These are phyloP conservation scores for Coracias cyanogaster DNA, from an alignment of 2,797 vertebrate genomes.

Conservation along the genomic window DNA sequence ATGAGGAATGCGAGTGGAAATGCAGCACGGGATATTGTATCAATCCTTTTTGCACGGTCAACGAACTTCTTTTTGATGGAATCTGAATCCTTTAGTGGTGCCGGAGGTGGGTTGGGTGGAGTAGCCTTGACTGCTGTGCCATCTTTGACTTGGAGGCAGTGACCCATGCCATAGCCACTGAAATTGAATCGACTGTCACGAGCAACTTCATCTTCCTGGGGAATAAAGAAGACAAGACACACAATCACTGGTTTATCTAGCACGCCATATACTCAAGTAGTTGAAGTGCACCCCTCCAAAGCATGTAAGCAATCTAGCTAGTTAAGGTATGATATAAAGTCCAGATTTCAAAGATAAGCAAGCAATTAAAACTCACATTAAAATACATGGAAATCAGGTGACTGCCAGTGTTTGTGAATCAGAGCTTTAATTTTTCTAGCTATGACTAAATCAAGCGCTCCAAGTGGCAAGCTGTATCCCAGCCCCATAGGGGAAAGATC, in stretches of 20 bases:
- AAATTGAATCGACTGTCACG: conserved; percentile 95
- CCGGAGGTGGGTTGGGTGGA: conserved; percentile 79
- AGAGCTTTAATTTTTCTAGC: neutral
- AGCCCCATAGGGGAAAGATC: neutral
- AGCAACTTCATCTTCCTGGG: conserved; percentile 89
- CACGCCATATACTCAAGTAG: neutral
- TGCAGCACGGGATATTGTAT: conserved; percentile 95
- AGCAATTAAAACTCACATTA: neutral
- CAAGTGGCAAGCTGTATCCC: neutral
- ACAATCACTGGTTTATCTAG: neutral
- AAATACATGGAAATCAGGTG: neutral
- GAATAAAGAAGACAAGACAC: conserved; percentile 51
- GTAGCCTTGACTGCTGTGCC: conserved; percentile 86
- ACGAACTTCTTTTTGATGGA: conserved; percentile 95
- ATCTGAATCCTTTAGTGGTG: conserved; percentile 88
- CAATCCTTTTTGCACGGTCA: conserved; percentile 97
- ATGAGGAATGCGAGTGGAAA: conserved; percentile 98
- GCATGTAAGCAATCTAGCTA: neutral
- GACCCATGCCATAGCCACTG: conserved; percentile 91
- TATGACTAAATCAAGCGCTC: neutral
- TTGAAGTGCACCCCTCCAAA: neutral
- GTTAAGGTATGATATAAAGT: neutral
- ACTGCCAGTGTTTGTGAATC: neutral
- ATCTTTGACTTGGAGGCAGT: conserved; percentile 93
- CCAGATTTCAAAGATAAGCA: neutral